These are phyloP conservation scores for Piscicola geometra DNA, from an alignment of 2,888 invertebrate genomes.

Conservation along the genomic window DNA sequence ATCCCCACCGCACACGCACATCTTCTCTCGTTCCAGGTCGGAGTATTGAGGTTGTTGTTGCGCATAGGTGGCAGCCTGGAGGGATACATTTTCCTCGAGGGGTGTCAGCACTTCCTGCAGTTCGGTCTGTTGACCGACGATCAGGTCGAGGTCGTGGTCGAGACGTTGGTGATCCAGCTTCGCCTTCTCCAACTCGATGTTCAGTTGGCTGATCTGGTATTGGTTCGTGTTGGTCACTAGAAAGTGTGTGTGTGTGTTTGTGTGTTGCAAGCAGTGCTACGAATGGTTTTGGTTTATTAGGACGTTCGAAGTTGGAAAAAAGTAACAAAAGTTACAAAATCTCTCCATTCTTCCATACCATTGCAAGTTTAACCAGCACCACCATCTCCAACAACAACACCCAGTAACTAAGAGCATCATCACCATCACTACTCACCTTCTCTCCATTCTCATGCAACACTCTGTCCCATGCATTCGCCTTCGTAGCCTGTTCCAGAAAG, in stretches of 20 bases:
- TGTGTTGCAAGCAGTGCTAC: too few relatives aligned
- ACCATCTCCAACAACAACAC: background rate
- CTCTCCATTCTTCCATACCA: background rate
- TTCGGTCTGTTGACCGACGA: constrained; percentile 84
- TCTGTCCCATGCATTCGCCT: constrained; percentile 91
- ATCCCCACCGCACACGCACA: constrained; percentile 58
- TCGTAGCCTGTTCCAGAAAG: constrained; percentile 87
- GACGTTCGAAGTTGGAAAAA: background rate
- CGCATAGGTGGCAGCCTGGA: constrained; percentile 55
- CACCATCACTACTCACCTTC: constrained; percentile 64
- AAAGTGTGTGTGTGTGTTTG: too few relatives aligned
- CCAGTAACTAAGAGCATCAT: too few relatives aligned
- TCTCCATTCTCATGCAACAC: constrained; percentile 83
- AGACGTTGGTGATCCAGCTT: constrained; percentile 81
- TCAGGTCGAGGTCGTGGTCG: constrained; percentile 88
- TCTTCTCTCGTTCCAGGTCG: constrained; percentile 84
- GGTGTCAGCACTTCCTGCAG: constrained; percentile 79
- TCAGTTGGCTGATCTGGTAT: constrained; percentile 74
- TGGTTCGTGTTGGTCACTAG: too few relatives aligned
- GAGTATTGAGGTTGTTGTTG: constrained; percentile 59
- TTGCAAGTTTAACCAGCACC: background rate
- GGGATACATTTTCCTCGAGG: constrained; percentile 64
- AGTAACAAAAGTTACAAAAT: background rate
- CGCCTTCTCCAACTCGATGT: constrained; percentile 79
- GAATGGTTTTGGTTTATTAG: background rate